A percentile compares a stretch with the other conserved stretches of the same genome.
phyloP scores from a whole-genome alignment of 1,140 invertebrate genomes.

The Meloidogyne floridensis region DNA sequence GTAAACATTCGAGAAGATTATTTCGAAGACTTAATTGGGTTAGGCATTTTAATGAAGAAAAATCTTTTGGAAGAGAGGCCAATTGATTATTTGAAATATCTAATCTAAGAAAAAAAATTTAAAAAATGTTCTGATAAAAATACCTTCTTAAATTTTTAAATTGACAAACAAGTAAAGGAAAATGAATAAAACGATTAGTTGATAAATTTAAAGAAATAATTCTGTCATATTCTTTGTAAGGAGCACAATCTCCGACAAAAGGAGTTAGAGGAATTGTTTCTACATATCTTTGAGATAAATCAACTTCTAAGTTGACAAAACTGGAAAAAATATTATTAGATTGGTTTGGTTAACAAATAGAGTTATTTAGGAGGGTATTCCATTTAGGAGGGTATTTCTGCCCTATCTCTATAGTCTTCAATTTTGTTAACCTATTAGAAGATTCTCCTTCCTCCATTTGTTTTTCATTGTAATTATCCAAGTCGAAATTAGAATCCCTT shows the following conservation, averaged over 20 bases:
- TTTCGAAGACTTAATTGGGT: slow-evolving; percentile 81
- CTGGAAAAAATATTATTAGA: not conserved
- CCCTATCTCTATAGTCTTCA: too few species aligned
- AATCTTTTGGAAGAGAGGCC: slow-evolving; percentile 27
- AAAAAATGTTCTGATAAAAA: not conserved
- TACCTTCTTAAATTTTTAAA: slow-evolving; percentile 37
- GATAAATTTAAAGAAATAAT: slow-evolving; percentile 34
- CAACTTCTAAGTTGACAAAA: not conserved
- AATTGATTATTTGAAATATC: slow-evolving; percentile 46
- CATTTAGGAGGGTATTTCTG: too few species aligned
- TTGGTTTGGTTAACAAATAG: too few species aligned
- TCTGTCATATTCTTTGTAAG: slow-evolving; percentile 26
- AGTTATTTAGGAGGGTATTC: too few species aligned
- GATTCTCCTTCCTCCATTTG: not conserved
- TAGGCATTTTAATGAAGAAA: slow-evolving; percentile 16
- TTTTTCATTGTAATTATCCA: not conserved
- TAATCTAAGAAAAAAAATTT: slow-evolving; percentile 35
- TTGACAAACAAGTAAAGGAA: slow-evolving; percentile 28
- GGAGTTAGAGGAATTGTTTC: slow-evolving; percentile 16
- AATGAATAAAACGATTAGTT: slow-evolving; percentile 29
- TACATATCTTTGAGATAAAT: slow-evolving; percentile 13
- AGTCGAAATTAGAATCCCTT: not conserved
- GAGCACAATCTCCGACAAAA: slow-evolving; percentile 26
- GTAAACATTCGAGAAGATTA: slow-evolving; percentile 78
- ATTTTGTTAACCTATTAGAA: not conserved